Base-by-base conservation (phyloP, 2,797 vertebrate species). In the Antennarius maculatus region DNA sequence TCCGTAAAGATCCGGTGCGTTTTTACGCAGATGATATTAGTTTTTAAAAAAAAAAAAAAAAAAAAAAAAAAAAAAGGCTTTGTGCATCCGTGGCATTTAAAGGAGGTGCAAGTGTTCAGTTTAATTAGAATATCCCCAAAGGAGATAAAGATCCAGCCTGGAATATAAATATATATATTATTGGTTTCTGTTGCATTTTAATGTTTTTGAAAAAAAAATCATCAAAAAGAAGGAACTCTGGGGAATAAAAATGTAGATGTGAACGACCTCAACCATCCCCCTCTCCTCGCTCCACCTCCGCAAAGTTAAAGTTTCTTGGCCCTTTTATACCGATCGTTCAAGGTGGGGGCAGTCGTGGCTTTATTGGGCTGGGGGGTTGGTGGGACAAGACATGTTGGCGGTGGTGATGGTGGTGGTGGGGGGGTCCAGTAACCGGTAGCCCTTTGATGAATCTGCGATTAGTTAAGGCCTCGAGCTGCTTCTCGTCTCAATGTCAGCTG, bases 211-310 rank as follows among this genome's bases (percentile, higher is more conserved):
- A 45, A 45, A 11, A 9, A 39, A 11, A 9, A 9, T 39, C 10
- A 39, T 8, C 37, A 39, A 45, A 23, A 66, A 48, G 10, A 43
- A 43, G 37, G 14, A 27, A 41, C 13, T 65, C 37, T 34, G 2
- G 54, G 2, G n/a, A 12, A 50, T 13, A 8, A 31, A 52, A 56
- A 65, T 73, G 49, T 70, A 2, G 34, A 83, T 82, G 80, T 67
- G 77, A 86, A 85, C 80, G 31, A 53, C 52, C 51, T 55, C 77
- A 57, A 54, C 3, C 17, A 10, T 10, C 10, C 47, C 5, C 12
- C n/a, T 3, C 46, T 18, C 59, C 16, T 6, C 47, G 39, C 53
- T 42, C 29, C 50, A 51, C 54, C 63, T 63, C 60, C 47, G 31
- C 75, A 31, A 48, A 54, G 76, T 66, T 69, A 69, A 2, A 18